Conservation (phyloP, 2,797 vertebrate species). For the Pteropus rufus region DNA sequence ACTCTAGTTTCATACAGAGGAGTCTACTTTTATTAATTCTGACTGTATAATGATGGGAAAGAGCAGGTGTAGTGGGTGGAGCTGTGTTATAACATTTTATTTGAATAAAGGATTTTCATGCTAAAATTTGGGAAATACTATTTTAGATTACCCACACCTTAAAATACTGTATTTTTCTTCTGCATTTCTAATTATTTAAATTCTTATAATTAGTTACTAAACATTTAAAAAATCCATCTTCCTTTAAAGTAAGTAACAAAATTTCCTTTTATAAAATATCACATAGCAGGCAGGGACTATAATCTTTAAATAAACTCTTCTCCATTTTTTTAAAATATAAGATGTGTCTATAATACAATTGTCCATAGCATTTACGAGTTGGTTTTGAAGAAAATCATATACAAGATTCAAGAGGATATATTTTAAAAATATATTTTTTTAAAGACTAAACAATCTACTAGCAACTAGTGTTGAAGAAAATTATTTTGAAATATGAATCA, state of each 20-base stretch:
- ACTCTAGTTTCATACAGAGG: not conserved
- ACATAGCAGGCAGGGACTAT: not conserved
- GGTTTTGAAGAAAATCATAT: not conserved
- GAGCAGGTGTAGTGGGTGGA: not conserved
- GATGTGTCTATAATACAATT: not conserved
- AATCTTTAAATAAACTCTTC: not conserved
- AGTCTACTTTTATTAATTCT: not conserved
- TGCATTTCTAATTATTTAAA: not conserved
- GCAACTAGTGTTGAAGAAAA: conserved; percentile 56
- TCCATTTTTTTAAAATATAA: not conserved
- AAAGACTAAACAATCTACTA: conserved; percentile 29
- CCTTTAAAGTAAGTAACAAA: not conserved
- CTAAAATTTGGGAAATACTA: not conserved
- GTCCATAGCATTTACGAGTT: not conserved
- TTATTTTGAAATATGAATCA: conserved; percentile 78
- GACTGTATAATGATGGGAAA: not conserved
- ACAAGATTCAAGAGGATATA: conserved; percentile 10
- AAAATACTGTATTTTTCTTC: not conserved
- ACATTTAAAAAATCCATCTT: not conserved
- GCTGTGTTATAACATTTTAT: not conserved
- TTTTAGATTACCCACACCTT: not conserved
- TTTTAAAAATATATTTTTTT: conserved; percentile 22
- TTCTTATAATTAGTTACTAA: not conserved
- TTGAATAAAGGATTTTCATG: not conserved
- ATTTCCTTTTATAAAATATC: not conserved